phyloP scores from a whole-genome alignment of 2,888 invertebrate genomes.

The Dolichopus griseipennis region DNA sequence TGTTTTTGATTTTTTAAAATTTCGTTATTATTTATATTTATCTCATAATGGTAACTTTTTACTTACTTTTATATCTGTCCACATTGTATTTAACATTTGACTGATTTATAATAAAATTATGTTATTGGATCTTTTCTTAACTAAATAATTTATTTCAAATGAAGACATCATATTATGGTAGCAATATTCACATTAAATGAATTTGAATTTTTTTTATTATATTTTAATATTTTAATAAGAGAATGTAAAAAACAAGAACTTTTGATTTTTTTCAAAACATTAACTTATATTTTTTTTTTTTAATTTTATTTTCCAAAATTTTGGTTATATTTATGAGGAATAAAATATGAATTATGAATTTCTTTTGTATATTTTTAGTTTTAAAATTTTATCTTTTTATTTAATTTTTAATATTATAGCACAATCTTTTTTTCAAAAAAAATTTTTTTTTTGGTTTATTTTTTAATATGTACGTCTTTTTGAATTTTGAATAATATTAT shows the following conservation, averaged over 20 bases:
- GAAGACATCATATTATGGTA: not conserved
- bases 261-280: not conserved
- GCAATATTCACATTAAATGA: no score
- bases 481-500: not conserved
- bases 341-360: no score
- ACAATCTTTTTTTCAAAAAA: not conserved
- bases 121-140: not conserved
- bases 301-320: not conserved
- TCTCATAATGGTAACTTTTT: not conserved
- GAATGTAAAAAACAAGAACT: not conserved
- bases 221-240: no score
- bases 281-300: not conserved
- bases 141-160: not conserved
- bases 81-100: not conserved
- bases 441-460: not conserved
- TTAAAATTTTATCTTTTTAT: no score
- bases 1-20: no score
- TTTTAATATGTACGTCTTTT: not conserved
- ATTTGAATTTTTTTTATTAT: no score
- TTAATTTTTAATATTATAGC: no score
- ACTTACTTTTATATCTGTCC: slow-evolving; percentile 12
- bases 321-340: no score
- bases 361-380: no score
- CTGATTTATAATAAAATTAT: not conserved
- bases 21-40: no score